Evolutionary conservation across 2,888 invertebrate species (phyloP).

Genomic region (Erebia palarica): DNA sequence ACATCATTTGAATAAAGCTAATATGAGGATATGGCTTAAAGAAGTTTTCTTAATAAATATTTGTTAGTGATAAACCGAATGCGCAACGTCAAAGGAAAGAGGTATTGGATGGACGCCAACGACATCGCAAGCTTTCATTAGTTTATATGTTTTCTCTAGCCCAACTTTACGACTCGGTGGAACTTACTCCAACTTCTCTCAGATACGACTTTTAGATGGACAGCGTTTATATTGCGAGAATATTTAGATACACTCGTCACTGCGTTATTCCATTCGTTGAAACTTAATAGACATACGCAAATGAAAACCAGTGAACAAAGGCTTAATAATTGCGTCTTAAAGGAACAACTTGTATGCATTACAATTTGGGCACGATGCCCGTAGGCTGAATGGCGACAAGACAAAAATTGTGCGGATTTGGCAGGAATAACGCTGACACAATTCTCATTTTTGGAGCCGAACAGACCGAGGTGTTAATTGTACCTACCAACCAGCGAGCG

Average conservation of each 20-base stretch:
- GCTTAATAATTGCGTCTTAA: slow-evolving; percentile 13
- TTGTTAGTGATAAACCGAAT: slow-evolving; percentile 25
- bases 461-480: slow-evolving; percentile 54
- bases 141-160: slow-evolving; percentile 55
- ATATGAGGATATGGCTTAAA: slow-evolving; percentile 5
- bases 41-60: slow-evolving; percentile 23
- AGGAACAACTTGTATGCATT: slow-evolving; percentile 19
- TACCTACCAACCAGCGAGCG: slow-evolving; percentile 47
- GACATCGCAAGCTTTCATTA: slow-evolving; percentile 54
- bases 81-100: slow-evolving; percentile 44
- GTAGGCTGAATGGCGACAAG: slow-evolving; percentile 45
- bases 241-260: slow-evolving; percentile 20
- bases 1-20: neutral
- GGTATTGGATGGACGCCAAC: slow-evolving; percentile 63
- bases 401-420: slow-evolving; percentile 47
- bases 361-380: slow-evolving; percentile 52
- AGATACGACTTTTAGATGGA: slow-evolving; percentile 42
- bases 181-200: slow-evolving; percentile 63
- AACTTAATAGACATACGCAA: slow-evolving; percentile 18
- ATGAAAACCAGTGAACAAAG: slow-evolving; percentile 28
- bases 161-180: slow-evolving; percentile 66
- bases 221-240: slow-evolving; percentile 47
- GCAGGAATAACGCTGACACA: slow-evolving; percentile 55
- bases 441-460: slow-evolving; percentile 50
- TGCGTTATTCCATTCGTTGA: slow-evolving; percentile 6